Base-by-base conservation (phyloP, 2,113 vertebrate species). In the Paraplagusia blochii region DNA sequence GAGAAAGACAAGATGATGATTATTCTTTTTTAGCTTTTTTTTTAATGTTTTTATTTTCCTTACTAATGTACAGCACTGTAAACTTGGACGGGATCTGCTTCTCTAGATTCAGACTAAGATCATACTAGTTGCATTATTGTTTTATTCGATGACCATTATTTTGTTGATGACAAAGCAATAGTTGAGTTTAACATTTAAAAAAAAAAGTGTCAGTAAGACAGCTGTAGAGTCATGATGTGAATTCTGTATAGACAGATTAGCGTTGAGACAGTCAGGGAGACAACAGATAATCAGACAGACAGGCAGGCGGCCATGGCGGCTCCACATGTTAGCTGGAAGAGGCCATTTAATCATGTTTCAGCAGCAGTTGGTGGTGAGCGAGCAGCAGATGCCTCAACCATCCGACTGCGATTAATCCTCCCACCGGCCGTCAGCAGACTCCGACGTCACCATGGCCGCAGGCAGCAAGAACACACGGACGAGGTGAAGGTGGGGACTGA, bases 331-430 rank as follows among this genome's bases (percentile, higher is more conserved):
- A 51, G 48, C 58, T 74, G 57, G 52, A 74, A 60, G 56, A 82
- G 58, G 56, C 57, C 74, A 60, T 82, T 87, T 82, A 76, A 88
- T 88, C 83, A 83, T 82, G 72, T 80, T 81, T 58, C 61, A 51
- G 73, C 56, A 79, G 84, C 85, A 87, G 80, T 86, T 87, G 85
- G 88, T 85, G 75, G 72, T 7, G 67, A 66, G 65, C 51, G 55
- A 67, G 81, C 71, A 83, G 82, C 87, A 89, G 86, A 88, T 89
- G 85, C 77, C 79, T 80, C 66, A n/a, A 29, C 85, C 83, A 82
- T 82, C 76, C 79, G 81, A 71, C 50, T 65, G 66, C 82, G 55
- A 89, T 90, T 84, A 90, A 89, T 89, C 85, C 84, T 80, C 77
- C 63, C 48, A 33, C 69, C 48, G 60, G 56, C 63, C 65, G 19